Conservation (phyloP, 2,113 vertebrate genomes). For the Seriola rivoliana region DNA sequence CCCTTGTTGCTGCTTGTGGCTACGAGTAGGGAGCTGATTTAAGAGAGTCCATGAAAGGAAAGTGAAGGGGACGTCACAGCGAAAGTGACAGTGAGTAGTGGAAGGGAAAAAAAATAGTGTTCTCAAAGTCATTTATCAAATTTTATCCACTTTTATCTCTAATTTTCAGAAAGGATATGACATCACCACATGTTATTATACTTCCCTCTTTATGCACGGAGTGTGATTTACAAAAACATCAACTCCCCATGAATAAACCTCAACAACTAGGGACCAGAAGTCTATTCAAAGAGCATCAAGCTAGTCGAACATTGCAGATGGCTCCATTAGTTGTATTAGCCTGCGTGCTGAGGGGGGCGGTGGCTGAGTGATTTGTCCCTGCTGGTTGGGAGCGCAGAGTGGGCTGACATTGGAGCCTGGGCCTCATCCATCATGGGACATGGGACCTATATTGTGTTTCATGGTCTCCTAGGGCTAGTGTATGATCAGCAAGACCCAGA, state of each 20-base stretch:
- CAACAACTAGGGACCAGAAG: slow-evolving; percentile 22
- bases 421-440: slow-evolving; percentile 77
- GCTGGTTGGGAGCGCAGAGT: slow-evolving; percentile 67
- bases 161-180: slow-evolving; percentile 9
- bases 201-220: not conserved
- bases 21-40: slow-evolving; percentile 60
- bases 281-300: slow-evolving; percentile 51
- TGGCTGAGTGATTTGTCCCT: slow-evolving; percentile 73
- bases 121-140: slow-evolving; percentile 22
- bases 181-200: not conserved
- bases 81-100: slow-evolving; percentile 31
- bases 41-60: slow-evolving; percentile 44
- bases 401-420: slow-evolving; percentile 60
- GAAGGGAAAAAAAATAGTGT: not conserved
- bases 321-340: slow-evolving; percentile 77
- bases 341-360: slow-evolving; percentile 50
- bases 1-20: slow-evolving; percentile 44
- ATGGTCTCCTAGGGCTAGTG: slow-evolving; percentile 62
- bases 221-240: slow-evolving; percentile 40
- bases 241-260: slow-evolving; percentile 44
- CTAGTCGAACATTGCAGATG: slow-evolving; percentile 52
- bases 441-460: slow-evolving; percentile 71
- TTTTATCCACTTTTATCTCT: slow-evolving; percentile 15
- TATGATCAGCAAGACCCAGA: slow-evolving; percentile 71
- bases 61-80: slow-evolving; percentile 7